Conservation (phyloP, 2,888 invertebrate species). For the Pseudococcus jackbeardsleyi region DNA sequence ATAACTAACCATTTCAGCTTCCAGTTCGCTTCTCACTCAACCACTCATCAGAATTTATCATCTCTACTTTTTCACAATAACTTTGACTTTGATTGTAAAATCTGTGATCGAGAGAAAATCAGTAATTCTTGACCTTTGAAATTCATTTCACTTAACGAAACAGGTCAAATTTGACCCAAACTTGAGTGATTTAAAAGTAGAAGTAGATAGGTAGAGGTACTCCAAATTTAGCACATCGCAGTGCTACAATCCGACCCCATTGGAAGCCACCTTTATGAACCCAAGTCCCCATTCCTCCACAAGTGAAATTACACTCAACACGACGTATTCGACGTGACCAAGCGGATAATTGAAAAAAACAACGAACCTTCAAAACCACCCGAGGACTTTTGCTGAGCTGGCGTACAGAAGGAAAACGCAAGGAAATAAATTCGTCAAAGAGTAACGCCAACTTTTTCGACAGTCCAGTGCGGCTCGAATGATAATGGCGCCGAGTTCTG, state of each 20-base stretch:
- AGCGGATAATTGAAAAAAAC: neutral
- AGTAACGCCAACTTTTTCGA: constrained; percentile 35
- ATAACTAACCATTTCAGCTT: no score
- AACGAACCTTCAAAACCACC: neutral
- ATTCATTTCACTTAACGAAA: no score
- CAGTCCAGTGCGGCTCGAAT: constrained; percentile 35
- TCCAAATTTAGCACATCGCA: no score
- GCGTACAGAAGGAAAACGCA: neutral
- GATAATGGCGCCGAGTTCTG: constrained; percentile 43
- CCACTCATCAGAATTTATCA: no score
- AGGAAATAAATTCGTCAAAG: constrained; percentile 27
- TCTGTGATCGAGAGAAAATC: no score
- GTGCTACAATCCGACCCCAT: neutral
- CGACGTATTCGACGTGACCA: neutral
- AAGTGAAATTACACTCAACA: neutral
- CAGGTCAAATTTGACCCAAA: no score
- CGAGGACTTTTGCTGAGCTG: neutral
- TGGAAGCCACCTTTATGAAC: neutral
- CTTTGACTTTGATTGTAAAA: no score
- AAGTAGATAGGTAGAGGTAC: no score
- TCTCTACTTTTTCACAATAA: no score
- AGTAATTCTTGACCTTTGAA: no score
- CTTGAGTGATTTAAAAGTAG: no score
- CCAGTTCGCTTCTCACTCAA: no score
- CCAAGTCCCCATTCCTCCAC: neutral